Conservation (phyloP, 53 echinoderm and acorn worm genomes). For the Zoroaster sp. region DNA sequence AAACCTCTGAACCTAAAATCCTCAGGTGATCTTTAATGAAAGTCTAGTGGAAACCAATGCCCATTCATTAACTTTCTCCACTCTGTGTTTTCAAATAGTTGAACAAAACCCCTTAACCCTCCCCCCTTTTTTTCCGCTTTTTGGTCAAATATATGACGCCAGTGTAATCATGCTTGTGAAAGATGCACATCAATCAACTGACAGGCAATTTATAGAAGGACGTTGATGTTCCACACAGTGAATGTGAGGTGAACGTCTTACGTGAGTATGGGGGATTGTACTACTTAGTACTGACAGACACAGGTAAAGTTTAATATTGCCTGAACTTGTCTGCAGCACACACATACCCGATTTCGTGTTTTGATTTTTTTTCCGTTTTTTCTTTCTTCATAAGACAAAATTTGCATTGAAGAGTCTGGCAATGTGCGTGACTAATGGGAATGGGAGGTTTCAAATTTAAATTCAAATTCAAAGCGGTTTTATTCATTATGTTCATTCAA, state of each 20-base stretch:
- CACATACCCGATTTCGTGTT: not conserved
- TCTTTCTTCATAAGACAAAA: not conserved
- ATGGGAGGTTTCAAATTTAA: too few relatives aligned
- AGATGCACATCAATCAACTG: not conserved
- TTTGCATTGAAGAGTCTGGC: not conserved
- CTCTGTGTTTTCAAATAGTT: too few relatives aligned
- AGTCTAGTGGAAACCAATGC: too few relatives aligned
- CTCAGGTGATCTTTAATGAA: too few relatives aligned
- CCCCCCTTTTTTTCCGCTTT: too few relatives aligned
- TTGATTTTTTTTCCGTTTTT: not conserved
- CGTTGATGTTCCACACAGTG: not conserved
- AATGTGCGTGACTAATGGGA: not conserved
- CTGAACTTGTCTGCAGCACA: not conserved
- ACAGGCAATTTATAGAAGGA: not conserved
- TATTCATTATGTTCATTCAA: not conserved
- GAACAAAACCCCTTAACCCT: too few relatives aligned
- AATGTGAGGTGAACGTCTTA: not conserved
- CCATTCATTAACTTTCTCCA: too few relatives aligned
- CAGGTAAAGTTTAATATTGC: not conserved
- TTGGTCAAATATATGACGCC: not conserved
- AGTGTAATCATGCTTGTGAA: not conserved
- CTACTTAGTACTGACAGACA: not conserved
- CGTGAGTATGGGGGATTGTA: not conserved
- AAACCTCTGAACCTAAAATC: too few relatives aligned
- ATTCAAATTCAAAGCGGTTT: too few relatives aligned